Evolutionary conservation across 2,113 vertebrate species (phyloP).

Genomic region (Calypte anna): DNA sequence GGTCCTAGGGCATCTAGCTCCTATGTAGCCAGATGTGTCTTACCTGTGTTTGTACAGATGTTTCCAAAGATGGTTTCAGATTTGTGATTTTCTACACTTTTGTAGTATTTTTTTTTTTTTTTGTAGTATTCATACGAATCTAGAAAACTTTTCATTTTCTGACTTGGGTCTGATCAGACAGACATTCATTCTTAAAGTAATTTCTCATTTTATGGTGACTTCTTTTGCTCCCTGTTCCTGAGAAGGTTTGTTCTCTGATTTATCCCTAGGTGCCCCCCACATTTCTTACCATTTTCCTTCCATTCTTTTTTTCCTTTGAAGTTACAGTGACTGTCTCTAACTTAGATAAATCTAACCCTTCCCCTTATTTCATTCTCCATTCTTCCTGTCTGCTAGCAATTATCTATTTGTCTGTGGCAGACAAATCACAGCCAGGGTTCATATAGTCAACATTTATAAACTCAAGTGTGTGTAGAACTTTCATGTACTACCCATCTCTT

Average conservation of each 20-base stretch:
- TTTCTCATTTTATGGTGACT: background rate
- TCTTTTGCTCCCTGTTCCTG: background rate
- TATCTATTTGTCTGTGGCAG: background rate
- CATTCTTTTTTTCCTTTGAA: background rate
- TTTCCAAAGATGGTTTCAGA: background rate
- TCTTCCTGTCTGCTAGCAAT: background rate
- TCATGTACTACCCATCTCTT: background rate
- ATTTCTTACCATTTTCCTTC: background rate
- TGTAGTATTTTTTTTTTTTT: too few species aligned
- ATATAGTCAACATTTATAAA: background rate
- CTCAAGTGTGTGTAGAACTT: background rate
- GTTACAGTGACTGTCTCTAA: background rate
- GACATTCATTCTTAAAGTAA: background rate
- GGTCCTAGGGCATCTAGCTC: background rate
- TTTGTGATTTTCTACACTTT: background rate
- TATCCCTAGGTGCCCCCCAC: background rate
- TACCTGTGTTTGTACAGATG: background rate
- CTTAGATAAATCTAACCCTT: background rate
- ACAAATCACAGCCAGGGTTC: background rate
- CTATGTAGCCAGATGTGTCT: background rate
- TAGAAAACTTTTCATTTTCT: background rate
- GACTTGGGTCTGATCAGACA: background rate
- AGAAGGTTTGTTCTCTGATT: background rate
- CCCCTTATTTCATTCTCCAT: background rate
- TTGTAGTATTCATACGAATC: background rate